Evolutionary conservation across 1,140 invertebrate species (phyloP), one percentile per base, ranked within the genome.

Genomic region (Hestina assimilis): DNA sequence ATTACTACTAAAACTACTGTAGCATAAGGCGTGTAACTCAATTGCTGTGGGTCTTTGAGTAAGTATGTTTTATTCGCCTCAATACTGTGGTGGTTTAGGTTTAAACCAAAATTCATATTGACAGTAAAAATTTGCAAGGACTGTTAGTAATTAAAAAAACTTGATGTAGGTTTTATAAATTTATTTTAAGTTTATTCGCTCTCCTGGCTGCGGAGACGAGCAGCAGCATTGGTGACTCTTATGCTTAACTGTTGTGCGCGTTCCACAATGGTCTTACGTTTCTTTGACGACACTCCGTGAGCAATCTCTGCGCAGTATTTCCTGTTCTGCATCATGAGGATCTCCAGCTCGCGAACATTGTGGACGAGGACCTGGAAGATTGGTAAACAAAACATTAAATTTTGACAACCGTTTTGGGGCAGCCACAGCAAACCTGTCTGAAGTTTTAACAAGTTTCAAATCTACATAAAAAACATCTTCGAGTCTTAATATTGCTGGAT

Each of bases 271-370:
- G 91, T 89, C 90, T 98, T 98, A 29, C 99, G 92, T 79, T 99
- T 99, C 89, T 97, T 98, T 24, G 97, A 96, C 38, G 97, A 98
- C 1, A 99, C 98, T 20, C 92, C 96, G 79, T 99, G 97, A 1
- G 97, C 97, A 71, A 99, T 99, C 90, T 99, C 99, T 33, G 95
- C 99, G 77, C 97, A 98, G 89, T 95, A 99, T 71, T 96, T 96
- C 41, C 97, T 92, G 89, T 99, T 99, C 86, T 99, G 97, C 98
- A 99, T 99, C 93, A 99, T 93, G 29, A 99, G 89, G 66, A 99
- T 96, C 90, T 99, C 98, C 59, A 99, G 89, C 90, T 99, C 99
- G 1, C 82, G 79, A 23, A 92, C 90, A 58, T 91, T 92, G 88
- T 92, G 90, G 7, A 92, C 89, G 28, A 91, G 69, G 51, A 92